A percentile compares a stretch with the other conserved stretches of the same genome.
Evolutionary conservation across 2,797 vertebrate species (phyloP).

Genomic region (Parotocinclus haroldoi): DNA sequence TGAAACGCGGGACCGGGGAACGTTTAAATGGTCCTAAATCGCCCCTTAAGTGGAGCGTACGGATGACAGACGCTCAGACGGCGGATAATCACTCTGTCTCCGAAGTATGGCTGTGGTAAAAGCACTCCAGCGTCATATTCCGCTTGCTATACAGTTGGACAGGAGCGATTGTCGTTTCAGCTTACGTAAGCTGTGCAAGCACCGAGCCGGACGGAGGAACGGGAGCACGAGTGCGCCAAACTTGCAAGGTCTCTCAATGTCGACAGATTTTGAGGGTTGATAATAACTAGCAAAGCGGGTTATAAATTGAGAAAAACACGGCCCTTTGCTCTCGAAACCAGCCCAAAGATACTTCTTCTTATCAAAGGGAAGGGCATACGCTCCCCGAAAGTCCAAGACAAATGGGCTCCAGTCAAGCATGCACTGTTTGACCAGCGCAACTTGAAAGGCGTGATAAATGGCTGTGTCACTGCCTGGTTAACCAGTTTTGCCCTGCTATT

Average conservation of each 20-base stretch:
- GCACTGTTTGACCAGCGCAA: slow-evolving; percentile 50
- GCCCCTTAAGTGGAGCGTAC: neutral
- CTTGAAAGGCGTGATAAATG: slow-evolving; percentile 54
- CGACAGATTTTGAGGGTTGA: slow-evolving; percentile 29
- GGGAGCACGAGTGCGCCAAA: slow-evolving; percentile 16
- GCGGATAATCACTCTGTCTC: neutral
- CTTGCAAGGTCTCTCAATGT: slow-evolving; percentile 32
- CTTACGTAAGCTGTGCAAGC: slow-evolving; percentile 20
- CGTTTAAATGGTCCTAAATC: neutral
- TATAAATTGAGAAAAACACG: slow-evolving; percentile 30
- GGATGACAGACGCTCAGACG: neutral
- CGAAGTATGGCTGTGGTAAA: neutral
- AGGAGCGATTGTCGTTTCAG: slow-evolving; percentile 23
- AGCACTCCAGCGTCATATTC: neutral
- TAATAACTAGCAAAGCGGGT: slow-evolving; percentile 27
- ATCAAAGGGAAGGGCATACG: slow-evolving; percentile 39
- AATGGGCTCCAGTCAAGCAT: slow-evolving; percentile 51
- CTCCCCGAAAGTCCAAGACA: slow-evolving; percentile 41
- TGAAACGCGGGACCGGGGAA: slow-evolving; percentile 14
- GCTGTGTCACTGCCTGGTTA: slow-evolving; percentile 43
- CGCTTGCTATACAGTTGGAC: slow-evolving; percentile 5
- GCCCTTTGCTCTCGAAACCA: slow-evolving; percentile 10
- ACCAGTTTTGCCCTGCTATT: slow-evolving; percentile 45
- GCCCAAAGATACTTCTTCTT: slow-evolving; percentile 34
- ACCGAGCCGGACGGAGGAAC: neutral